Conservation (phyloP, 2,888 invertebrate genomes). For the Tachina fera region DNA sequence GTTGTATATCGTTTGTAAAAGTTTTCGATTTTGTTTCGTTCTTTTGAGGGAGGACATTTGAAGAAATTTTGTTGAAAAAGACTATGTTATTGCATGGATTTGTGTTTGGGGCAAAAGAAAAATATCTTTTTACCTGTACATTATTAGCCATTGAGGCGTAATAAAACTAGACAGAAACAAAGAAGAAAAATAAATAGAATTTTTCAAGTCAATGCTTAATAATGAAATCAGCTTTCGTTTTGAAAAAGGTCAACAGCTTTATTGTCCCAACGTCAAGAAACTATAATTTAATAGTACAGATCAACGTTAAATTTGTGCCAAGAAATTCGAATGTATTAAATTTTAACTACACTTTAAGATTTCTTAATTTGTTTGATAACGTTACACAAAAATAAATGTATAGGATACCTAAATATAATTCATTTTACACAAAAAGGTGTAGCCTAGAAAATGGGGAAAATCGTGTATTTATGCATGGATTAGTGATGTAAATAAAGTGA, state of each 20-base stretch:
- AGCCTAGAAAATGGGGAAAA: too few species aligned
- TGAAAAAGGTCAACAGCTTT: conserved; percentile 59
- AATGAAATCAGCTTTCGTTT: conserved; percentile 35
- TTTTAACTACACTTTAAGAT: neutral
- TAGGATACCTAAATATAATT: too few species aligned
- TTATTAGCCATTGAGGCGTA: conserved; percentile 52
- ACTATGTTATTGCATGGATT: neutral
- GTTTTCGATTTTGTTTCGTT: conserved; percentile 9
- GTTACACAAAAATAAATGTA: too few species aligned
- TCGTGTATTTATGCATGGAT: too few species aligned
- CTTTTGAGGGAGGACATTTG: neutral
- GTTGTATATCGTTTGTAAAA: conserved; percentile 43
- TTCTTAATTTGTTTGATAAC: too few species aligned
- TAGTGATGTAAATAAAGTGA: too few species aligned
- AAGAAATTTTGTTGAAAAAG: conserved; percentile 11
- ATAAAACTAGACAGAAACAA: conserved; percentile 49
- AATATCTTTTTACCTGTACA: conserved; percentile 46
- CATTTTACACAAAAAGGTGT: too few species aligned
- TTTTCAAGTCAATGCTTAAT: conserved; percentile 43
- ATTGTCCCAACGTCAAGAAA: conserved; percentile 39
- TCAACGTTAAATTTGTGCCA: conserved; percentile 18
- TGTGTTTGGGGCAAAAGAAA: conserved; percentile 6
- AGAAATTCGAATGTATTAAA: neutral
- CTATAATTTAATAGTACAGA: conserved; percentile 48
- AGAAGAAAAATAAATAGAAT: conserved; percentile 5